Conservation (phyloP, 1,140 invertebrate genomes). For the Aphidius gifuensis region DNA sequence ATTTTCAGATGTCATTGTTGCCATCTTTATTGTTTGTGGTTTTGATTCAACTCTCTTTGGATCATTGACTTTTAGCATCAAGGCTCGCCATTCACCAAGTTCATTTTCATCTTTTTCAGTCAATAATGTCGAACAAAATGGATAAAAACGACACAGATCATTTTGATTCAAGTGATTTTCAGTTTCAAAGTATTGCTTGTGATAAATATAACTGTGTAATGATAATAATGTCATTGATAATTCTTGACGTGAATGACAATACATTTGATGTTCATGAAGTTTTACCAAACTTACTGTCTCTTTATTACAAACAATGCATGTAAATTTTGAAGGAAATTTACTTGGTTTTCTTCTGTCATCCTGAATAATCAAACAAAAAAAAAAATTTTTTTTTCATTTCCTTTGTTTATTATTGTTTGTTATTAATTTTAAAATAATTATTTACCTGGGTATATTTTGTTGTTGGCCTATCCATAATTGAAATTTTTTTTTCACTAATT, state of each 20-base stretch:
- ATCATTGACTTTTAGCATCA: too few species aligned
- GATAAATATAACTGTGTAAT: constrained; percentile 31
- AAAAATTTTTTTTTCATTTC: too few species aligned
- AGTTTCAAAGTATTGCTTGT: constrained; percentile 11
- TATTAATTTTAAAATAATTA: too few species aligned
- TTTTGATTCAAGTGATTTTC: neutral
- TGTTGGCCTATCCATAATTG: too few species aligned
- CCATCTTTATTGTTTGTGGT: too few species aligned
- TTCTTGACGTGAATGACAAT: constrained; percentile 34
- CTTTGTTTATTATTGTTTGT: too few species aligned
- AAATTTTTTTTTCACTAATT: too few species aligned
- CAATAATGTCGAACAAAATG: neutral
- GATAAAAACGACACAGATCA: constrained; percentile 3
- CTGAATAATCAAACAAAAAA: neutral
- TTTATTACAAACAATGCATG: constrained; percentile 39
- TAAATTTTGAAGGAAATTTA: constrained; percentile 20
- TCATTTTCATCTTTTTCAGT: neutral
- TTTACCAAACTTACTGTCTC: constrained; percentile 29
- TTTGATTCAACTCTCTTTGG: too few species aligned
- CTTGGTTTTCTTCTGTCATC: constrained; percentile 9
- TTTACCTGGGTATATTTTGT: too few species aligned
- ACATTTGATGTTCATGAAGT: constrained; percentile 39
- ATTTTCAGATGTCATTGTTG: too few species aligned
- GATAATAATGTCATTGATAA: constrained; percentile 38
- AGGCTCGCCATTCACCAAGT: too few species aligned